Evolutionary conservation across 2,888 invertebrate genomes (phyloP).

Genomic region (Caenorhabditis wallacei): DNA sequence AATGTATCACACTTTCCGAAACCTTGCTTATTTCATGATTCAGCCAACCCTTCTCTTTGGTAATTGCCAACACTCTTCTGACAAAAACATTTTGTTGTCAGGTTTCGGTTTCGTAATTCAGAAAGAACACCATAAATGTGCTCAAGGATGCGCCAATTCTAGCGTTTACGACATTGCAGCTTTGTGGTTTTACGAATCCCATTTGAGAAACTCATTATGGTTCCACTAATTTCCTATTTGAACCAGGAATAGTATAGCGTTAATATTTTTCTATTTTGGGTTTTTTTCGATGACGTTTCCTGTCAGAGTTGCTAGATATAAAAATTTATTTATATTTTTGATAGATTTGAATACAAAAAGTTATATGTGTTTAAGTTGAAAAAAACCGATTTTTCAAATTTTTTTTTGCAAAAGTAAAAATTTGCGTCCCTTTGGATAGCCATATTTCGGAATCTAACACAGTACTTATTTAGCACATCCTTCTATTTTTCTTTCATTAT

Average conservation of each 20-base stretch:
- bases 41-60: not conserved
- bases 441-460: not conserved
- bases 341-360: not conserved
- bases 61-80: conserved; percentile 23
- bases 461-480: conserved; percentile 5
- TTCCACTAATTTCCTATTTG: conserved; percentile 26
- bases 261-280: no score
- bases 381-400: no score
- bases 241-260: not conserved
- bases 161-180: conserved; percentile 29
- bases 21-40: conserved; percentile 23
- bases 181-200: conserved; percentile 16
- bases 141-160: conserved; percentile 6
- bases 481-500: not conserved
- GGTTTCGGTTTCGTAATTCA: conserved; percentile 30
- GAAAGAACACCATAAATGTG: conserved; percentile 42
- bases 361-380: no score
- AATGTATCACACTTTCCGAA: conserved; percentile 15
- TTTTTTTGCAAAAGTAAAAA: no score
- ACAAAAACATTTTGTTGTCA: not conserved
- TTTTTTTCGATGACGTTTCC: no score
- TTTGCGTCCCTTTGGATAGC: not conserved
- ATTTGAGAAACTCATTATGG: conserved; percentile 45
- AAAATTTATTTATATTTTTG: no score
- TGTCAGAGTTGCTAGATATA: no score